Percentiles rank a stretch among this genome's conserved stretches.
Conservation (phyloP, 2,797 vertebrate genomes). For the Synanceia verrucosa region DNA sequence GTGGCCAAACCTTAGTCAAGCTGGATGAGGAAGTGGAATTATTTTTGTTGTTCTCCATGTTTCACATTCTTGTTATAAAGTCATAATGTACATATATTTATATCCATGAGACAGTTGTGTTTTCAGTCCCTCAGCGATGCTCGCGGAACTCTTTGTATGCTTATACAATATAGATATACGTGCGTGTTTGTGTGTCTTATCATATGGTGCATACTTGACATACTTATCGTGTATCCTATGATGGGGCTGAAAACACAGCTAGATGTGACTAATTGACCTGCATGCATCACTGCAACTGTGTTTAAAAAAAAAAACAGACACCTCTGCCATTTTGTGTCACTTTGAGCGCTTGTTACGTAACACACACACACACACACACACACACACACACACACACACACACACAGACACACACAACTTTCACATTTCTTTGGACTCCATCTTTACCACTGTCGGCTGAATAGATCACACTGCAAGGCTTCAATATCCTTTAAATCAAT, state of each 20-base stretch:
- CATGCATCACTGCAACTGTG: conserved; percentile 33
- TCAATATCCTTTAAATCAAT: conserved; percentile 76
- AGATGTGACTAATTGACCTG: conserved; percentile 51
- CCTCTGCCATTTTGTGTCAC: conserved; percentile 49
- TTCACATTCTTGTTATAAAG: conserved; percentile 36
- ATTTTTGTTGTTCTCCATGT: conserved; percentile 11
- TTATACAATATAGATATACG: background rate
- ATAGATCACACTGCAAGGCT: conserved; percentile 69
- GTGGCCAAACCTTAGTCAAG: background rate
- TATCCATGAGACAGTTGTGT: conserved; percentile 50
- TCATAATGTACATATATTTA: conserved; percentile 36
- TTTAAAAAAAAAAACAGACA: conserved; percentile 45
- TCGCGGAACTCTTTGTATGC: conserved; percentile 36
- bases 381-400: conserved; percentile 23
- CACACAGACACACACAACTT: conserved; percentile 19
- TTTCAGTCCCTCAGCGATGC: conserved; percentile 39
- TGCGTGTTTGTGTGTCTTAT: conserved; percentile 20
- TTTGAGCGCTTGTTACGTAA: conserved; percentile 34
- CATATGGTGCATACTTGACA: conserved; percentile 31
- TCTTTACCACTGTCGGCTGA: conserved; percentile 55
- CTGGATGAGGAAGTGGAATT: conserved; percentile 4
- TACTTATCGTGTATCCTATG: conserved; percentile 10
- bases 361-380: conserved; percentile 16
- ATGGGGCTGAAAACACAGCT: conserved; percentile 28
- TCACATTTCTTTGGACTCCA: conserved; percentile 47